These are phyloP conservation scores for Chondrosia reniformis DNA, from an alignment of 37 sponge, comb jelly and placozoan genomes.

Conservation along the genomic window DNA sequence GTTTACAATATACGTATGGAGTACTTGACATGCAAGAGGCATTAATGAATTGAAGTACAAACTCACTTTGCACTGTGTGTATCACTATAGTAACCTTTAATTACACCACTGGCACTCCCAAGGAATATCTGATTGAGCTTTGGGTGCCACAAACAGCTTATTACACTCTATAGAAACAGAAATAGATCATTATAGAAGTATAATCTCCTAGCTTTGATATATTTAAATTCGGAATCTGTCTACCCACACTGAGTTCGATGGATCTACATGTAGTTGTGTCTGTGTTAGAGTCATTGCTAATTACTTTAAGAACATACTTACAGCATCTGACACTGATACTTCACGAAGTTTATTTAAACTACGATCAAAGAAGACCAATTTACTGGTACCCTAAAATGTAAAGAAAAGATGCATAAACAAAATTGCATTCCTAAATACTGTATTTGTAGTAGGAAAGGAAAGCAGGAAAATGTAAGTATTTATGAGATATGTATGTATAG, in stretches of 20 bases:
- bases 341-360: slow-evolving; percentile 48
- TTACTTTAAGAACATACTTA: slow-evolving; percentile 14
- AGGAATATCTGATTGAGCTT: slow-evolving; percentile 90
- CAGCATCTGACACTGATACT: slow-evolving; percentile 51
- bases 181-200: too few relatives aligned
- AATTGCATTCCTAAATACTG: neutral
- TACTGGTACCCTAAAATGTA: slow-evolving; percentile 43
- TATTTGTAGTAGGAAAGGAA: neutral
- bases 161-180: slow-evolving; percentile 69
- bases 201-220: too few relatives aligned
- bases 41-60: too few relatives aligned
- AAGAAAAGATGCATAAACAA: neutral
- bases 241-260: too few relatives aligned
- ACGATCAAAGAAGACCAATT: slow-evolving; percentile 74
- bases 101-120: slow-evolving; percentile 75
- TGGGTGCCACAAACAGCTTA: slow-evolving; percentile 84
- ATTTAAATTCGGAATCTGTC: too few relatives aligned
- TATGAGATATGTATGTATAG: too few relatives aligned
- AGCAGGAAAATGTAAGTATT: too few relatives aligned
- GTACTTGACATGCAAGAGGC: too few relatives aligned
- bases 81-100: slow-evolving; percentile 66
- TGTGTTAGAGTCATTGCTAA: too few relatives aligned
- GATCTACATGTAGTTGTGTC: too few relatives aligned
- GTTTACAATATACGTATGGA: too few relatives aligned
- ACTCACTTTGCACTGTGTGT: slow-evolving; percentile 59